These are phyloP conservation scores for Hemaris fuciformis DNA, from an alignment of 2,888 invertebrate species.

Conservation along the genomic window DNA sequence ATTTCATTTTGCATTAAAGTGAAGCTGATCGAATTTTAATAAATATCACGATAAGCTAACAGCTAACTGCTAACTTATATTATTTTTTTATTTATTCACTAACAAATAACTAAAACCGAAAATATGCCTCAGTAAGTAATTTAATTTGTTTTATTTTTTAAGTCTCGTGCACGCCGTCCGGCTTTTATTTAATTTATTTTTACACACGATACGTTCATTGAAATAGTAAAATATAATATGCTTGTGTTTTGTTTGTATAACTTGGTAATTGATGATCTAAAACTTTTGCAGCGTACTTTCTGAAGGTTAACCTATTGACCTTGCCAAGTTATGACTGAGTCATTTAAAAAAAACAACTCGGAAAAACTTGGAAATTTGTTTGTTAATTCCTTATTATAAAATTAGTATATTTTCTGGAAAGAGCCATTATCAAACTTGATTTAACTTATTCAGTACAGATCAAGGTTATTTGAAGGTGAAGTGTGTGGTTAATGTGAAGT, in stretches of 20 bases:
- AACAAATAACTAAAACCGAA: neutral
- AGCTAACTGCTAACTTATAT: neutral
- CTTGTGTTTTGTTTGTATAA: neutral
- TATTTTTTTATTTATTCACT: neutral
- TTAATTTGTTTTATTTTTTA: neutral
- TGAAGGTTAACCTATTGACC: neutral
- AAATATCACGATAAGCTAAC: neutral
- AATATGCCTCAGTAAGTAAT: conserved; percentile 4
- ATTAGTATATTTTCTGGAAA: neutral
- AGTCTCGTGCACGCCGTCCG: too few relatives aligned
- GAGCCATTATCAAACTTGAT: neutral
- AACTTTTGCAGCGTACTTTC: neutral
- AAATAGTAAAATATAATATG: neutral
- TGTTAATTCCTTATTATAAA: neutral
- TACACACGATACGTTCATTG: too few relatives aligned
- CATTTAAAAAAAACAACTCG: neutral
- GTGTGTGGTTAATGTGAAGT: neutral
- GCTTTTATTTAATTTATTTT: too few relatives aligned
- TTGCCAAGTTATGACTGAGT: neutral
- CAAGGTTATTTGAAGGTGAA: conserved; percentile 56
- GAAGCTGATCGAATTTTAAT: neutral
- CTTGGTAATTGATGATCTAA: neutral
- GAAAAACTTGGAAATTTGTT: neutral
- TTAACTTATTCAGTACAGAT: conserved; percentile 17
- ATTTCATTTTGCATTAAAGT: neutral